Evolutionary conservation across 1,140 invertebrate genomes (phyloP).

Genomic region (Goniozus legneri): DNA sequence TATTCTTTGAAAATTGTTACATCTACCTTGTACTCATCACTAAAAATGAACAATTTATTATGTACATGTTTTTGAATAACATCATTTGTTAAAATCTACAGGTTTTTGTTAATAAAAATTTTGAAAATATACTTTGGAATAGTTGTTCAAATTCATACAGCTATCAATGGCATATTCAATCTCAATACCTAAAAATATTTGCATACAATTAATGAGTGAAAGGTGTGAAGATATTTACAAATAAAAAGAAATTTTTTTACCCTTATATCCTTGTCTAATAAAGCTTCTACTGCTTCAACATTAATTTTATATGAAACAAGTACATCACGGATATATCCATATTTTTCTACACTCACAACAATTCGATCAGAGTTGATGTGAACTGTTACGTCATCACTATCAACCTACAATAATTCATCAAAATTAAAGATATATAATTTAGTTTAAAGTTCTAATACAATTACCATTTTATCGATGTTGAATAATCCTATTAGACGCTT

Average conservation of each 20-base stretch:
- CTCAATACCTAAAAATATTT: conserved; percentile 41
- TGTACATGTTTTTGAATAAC: too few relatives aligned
- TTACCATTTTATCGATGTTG: conserved; percentile 55
- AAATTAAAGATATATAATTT: too few relatives aligned
- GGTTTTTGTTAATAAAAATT: too few relatives aligned
- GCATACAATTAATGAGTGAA: conserved; percentile 15
- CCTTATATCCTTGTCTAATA: conserved; percentile 61
- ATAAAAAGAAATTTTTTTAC: too few relatives aligned
- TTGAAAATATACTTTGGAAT: too few relatives aligned
- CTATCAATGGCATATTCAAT: conserved; percentile 39
- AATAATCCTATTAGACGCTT: conserved; percentile 57
- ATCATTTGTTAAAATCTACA: too few relatives aligned
- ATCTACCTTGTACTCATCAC: too few relatives aligned
- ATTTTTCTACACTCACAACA: conserved; percentile 59
- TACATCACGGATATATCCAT: conserved; percentile 63
- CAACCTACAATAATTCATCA: conserved; percentile 58
- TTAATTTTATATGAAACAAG: conserved; percentile 64
- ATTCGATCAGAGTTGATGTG: conserved; percentile 72
- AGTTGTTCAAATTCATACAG: too few relatives aligned
- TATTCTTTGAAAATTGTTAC: too few relatives aligned
- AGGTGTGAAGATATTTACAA: too few relatives aligned
- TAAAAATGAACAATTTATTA: too few relatives aligned
- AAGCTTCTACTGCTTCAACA: conserved; percentile 58
- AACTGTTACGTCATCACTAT: conserved; percentile 59
- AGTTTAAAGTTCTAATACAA: conserved; percentile 16